These are phyloP conservation scores for Helicolenus hilgendorfi DNA, from an alignment of 2,797 vertebrate genomes.

Conservation along the genomic window DNA sequence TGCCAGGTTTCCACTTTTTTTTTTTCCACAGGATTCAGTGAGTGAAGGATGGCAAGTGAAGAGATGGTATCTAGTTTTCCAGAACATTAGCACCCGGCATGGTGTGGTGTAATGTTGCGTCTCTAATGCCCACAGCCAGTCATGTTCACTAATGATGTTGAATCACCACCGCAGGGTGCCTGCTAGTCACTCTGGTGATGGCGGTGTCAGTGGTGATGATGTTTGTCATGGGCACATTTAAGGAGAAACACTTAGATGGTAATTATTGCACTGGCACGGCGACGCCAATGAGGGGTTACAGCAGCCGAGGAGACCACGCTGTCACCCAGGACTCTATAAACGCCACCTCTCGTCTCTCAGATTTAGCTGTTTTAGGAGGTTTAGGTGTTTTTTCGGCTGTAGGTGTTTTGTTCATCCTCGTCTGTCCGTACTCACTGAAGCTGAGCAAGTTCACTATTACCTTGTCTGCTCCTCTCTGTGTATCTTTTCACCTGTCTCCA, in stretches of 20 bases:
- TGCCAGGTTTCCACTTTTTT: slow-evolving; percentile 19
- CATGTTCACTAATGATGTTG: slow-evolving; percentile 90
- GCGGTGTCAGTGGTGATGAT: slow-evolving; percentile 76
- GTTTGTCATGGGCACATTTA: slow-evolving; percentile 85
- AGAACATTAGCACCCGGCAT: slow-evolving; percentile 87
- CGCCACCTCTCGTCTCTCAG: neutral
- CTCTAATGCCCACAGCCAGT: slow-evolving; percentile 90
- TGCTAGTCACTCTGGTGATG: slow-evolving; percentile 77
- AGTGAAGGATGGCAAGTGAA: slow-evolving; percentile 82
- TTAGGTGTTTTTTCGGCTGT: neutral
- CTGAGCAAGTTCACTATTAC: slow-evolving; percentile 33
- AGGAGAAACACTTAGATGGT: slow-evolving; percentile 76
- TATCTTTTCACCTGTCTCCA: slow-evolving; percentile 35
- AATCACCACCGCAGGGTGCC: slow-evolving; percentile 83
- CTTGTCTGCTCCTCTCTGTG: slow-evolving; percentile 29
- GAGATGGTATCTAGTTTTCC: slow-evolving; percentile 90
- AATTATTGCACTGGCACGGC: slow-evolving; percentile 74
- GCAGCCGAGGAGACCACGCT: neutral
- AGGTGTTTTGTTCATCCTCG: slow-evolving; percentile 28
- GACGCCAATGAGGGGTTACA: slow-evolving; percentile 30
- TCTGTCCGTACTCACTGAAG: slow-evolving; percentile 42
- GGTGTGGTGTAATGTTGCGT: slow-evolving; percentile 90
- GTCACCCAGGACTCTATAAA: neutral
- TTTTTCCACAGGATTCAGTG: slow-evolving; percentile 41
- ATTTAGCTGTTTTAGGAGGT: neutral